Evolutionary conservation across 2,113 vertebrate species (phyloP), one percentile per base, ranked within the genome.

Genomic region (Apistogramma diplotaenia): DNA sequence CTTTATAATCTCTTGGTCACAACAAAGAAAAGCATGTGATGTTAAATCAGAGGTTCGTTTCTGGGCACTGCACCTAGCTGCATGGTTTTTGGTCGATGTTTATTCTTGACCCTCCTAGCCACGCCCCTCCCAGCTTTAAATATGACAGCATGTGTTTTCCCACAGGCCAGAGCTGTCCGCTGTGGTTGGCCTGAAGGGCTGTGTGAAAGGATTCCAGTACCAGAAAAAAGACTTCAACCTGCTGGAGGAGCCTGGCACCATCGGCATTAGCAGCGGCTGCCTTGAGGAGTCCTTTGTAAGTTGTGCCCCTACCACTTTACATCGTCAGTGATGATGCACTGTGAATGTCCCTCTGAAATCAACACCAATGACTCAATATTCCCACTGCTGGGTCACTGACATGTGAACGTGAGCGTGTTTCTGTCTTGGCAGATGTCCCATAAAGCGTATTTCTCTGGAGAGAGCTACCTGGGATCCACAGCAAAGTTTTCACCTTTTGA

Each of bases 191-290:
- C 96, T 98, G 89, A 97, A 94, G 89, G 98, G 98, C 54, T 99
- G 98, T 27, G 96, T 99, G 86, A 99, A 98, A 89, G 97, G 97
- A 31, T 99, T 99, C 93, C 97, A 99, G 92, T 99, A 98, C 94
- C 98, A 99, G 92, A 99, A 98, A 89, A 99, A 98, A 89, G 97
- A 99, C 89, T 99, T 99, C 91, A 99, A 99, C 89, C 93, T 99
- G 72, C 78, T 99, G 82, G 98, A 99, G 91, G 97, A 99, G 87
- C 95, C 95, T 16, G 98, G 97, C 79, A 99, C 98, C 23, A 93
- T 99, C 4, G 98, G 98, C 85, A 96, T 99, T 92, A 98, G 97
- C 90, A 98, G 96, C 8, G 98, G 98, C 56, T 99, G 98, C 85
- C 96, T 97, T 21, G 98, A 99, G 91, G 98, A 99, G 84, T 97